Evolutionary conservation across 2,113 vertebrate genomes (phyloP).

Genomic region (Cervus canadensis): DNA sequence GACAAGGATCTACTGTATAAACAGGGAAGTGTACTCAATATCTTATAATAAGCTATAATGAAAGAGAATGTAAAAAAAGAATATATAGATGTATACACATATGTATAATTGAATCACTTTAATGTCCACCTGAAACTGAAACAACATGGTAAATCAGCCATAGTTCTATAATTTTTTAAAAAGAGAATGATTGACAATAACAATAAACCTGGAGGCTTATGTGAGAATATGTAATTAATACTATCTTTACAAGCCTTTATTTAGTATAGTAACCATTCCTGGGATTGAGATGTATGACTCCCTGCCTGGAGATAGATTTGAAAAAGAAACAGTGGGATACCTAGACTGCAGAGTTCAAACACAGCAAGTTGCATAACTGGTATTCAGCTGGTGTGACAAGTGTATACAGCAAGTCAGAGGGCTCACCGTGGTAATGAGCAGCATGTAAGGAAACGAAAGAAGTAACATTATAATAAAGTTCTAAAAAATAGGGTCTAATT

Average conservation of each 20-base stretch:
- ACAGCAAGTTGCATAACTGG: neutral
- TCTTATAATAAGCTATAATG: neutral
- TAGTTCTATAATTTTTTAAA: neutral
- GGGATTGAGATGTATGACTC: neutral
- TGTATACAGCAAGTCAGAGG: neutral
- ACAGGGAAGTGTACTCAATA: neutral
- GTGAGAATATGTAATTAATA: neutral
- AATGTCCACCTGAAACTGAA: neutral
- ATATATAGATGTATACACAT: neutral
- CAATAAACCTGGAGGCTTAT: neutral
- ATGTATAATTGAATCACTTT: neutral
- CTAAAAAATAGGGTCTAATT: neutral
- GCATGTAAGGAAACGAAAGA: neutral
- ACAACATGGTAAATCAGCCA: neutral
- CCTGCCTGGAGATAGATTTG: neutral
- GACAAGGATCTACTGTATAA: neutral
- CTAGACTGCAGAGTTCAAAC: neutral
- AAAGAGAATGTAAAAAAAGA: neutral
- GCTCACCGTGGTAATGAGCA: neutral
- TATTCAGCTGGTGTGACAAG: neutral
- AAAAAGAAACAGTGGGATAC: neutral
- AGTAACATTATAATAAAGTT: neutral
- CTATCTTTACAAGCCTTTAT: neutral
- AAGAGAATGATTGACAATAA: neutral
- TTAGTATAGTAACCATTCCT: neutral